Conservation (phyloP, 2,888 invertebrate species). For the Gastrophysa polygoni region DNA sequence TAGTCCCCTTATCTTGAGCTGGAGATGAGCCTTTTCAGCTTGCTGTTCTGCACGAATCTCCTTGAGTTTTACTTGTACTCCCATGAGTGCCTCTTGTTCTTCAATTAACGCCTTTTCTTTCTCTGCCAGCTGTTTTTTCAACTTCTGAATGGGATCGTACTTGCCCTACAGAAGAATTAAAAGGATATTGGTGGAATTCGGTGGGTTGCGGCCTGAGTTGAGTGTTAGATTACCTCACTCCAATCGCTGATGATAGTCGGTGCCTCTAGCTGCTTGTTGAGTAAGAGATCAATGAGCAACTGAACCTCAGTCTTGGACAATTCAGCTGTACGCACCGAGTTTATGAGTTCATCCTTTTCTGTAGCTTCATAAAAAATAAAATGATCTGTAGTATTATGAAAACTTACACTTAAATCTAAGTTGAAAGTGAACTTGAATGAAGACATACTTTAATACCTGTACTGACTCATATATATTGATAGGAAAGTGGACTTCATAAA, state of each 20-base stretch:
- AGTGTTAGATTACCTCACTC: conserved; percentile 68
- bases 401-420: no score
- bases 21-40: conserved; percentile 66
- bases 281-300: conserved; percentile 83
- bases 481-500: no score
- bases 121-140: conserved; percentile 88
- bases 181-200: conserved; percentile 1
- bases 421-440: no score
- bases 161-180: conserved; percentile 64
- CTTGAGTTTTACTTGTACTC: conserved; percentile 77
- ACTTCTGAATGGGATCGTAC: conserved; percentile 81
- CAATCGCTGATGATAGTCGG: conserved; percentile 78
- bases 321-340: conserved; percentile 74
- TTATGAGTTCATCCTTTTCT: conserved; percentile 71
- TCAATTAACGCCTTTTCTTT: conserved; percentile 79
- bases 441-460: no score
- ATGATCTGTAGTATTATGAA: not conserved
- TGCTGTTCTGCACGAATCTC: conserved; percentile 76
- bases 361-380: conserved; percentile 59
- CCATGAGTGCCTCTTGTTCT: conserved; percentile 76
- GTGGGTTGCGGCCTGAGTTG: not conserved
- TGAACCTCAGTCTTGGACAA: conserved; percentile 88
- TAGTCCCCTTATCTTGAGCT: conserved; percentile 62
- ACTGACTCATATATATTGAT: no score
- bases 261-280: conserved; percentile 86